Base-by-base conservation (phyloP, 2,113 vertebrate genomes). In the Furnarius figulus region DNA sequence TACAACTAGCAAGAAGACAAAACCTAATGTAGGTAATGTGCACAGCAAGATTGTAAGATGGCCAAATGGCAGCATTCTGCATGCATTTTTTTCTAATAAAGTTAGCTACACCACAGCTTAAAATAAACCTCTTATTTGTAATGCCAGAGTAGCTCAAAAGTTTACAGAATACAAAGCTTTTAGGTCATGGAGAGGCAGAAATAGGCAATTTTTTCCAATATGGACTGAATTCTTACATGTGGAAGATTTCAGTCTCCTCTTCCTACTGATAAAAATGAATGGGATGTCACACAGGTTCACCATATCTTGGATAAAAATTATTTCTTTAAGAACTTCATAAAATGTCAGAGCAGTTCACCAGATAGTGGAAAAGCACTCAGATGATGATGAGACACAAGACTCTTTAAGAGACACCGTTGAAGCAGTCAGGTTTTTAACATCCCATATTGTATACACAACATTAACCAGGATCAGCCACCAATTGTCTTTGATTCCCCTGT, bases 381-480 rank as follows among this genome's bases (percentile, higher is more conserved):
- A 31, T 7, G 30, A 80, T 65, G 59, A 86, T 44, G 55, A 47
- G 63, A 58, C 59, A 79, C 31, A 58, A 58, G 63, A 65, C 53
- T 68, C 35, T 49, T 19, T 12, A 47, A 22, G 39, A 75, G 50
- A 27, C 82, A 53, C 52, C 55, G 39, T 31, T 74, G 40, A 74
- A 91, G 44, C 37, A 81, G 59, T 46, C n/a, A 4, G 1, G 14
- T 72, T 56, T 71, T 50, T 37, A 88, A 83, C 44, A 78, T 50
- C 47, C 42, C 44, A 20, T 35, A 28, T 63, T 52, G 25, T 19
- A 75, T 9, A 47, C 2, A 88, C 39, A 92, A 87, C 33, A 44
- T 71, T 79, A 95, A 83, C 65, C 59, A 86, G 47, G 91, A 97
- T 85, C 58, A 80, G 65, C 37, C 82, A 66, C 8, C 81, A 66